Evolutionary conservation across 2,797 vertebrate genomes (phyloP), one percentile per base, ranked within the genome.

Genomic region (Chelonia mydas): DNA sequence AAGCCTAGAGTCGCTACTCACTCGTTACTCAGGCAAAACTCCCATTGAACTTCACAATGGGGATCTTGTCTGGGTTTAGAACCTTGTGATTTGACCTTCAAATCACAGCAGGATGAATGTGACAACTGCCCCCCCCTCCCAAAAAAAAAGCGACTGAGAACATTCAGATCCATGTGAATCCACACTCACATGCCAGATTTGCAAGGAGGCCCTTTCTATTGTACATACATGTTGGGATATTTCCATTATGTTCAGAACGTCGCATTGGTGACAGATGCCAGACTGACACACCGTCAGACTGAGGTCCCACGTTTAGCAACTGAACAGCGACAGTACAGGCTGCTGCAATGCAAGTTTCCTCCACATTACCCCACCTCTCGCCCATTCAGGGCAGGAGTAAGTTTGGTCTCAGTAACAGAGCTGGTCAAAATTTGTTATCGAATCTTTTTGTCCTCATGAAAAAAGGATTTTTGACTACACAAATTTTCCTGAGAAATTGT

Each of bases 341-440:
- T 92, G 33, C 89, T 25, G 41, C 19, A n/a, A n/a, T 76, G 23
- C 41, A 76, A 76, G 82, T 45, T 31, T 28, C 6, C 55, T 83
- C 27, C 49, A 76, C 0, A 84, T 72, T 11, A 19, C 27, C 76
- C 79, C 0, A 0, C 79, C 81, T 61, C 0, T 0, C 86, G 80
- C 41, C 45, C 74, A 47, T 33, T 90, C n/a, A 80, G 94, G 47
- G 37, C 50, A 86, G 80, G 90, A 95, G 25, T 19, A 61, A 92
- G 65, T 84, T 81, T 93, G 86, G 90, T 81, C 81, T 93, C 94
- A 90, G 85, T 23, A 37, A 41, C 68, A 72, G 19, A 72, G 37
- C 21, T 41, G 68, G n/a, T 72, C 68, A 72, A 65, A 41, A 72
- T 41, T 12, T 41, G 5, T 72, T 11, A 72, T 19, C 8, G 4